Evolutionary conservation across 1,140 invertebrate species (phyloP).

Genomic region (Phthorimaea operculella): DNA sequence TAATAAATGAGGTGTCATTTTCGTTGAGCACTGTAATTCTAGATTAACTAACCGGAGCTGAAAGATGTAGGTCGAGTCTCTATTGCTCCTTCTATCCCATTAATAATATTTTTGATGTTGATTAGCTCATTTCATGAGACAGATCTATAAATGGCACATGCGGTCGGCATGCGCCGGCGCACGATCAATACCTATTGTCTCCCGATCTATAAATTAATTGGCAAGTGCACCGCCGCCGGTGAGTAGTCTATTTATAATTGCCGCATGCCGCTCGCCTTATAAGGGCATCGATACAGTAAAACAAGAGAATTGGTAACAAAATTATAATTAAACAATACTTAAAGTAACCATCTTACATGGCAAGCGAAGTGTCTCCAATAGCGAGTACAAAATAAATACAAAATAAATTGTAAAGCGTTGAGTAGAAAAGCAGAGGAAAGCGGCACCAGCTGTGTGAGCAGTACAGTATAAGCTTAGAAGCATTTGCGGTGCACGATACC

Average conservation of each 20-base stretch:
- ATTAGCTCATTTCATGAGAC: no score
- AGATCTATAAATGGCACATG: background rate
- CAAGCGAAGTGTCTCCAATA: background rate
- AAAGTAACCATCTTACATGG: background rate
- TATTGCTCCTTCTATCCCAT: no score
- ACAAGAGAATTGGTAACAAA: constrained; percentile 4
- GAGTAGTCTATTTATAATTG: constrained; percentile 13
- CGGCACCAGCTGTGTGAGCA: background rate
- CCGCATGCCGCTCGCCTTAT: constrained; percentile 7
- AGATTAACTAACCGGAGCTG: no score
- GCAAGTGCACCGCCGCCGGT: background rate
- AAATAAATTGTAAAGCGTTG: background rate
- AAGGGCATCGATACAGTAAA: constrained; percentile 7
- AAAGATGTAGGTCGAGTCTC: no score
- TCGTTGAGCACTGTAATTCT: no score
- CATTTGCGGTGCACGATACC: constrained; percentile 83
- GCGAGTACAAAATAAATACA: background rate
- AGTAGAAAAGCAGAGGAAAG: background rate
- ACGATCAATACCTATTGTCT: constrained; percentile 10
- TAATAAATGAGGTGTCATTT: no score
- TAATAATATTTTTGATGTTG: no score
- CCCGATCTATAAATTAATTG: constrained; percentile 16
- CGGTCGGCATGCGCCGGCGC: background rate
- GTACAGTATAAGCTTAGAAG: constrained; percentile 69
- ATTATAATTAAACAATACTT: constrained; percentile 17